phyloP scores from a whole-genome alignment of 2,797 vertebrate species.

The Artibeus lituratus region DNA sequence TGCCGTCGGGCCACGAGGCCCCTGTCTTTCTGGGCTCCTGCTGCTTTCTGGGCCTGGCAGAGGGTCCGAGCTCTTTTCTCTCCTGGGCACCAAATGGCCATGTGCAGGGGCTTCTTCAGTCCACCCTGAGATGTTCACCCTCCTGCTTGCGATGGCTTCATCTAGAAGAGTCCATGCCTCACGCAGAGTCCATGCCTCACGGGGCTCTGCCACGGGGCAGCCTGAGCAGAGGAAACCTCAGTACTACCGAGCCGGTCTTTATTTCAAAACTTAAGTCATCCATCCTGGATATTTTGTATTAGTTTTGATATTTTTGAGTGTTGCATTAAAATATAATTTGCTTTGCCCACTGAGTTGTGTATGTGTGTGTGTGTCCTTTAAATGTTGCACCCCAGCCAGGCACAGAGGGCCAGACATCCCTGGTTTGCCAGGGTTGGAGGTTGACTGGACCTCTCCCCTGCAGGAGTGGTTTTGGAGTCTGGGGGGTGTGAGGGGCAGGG shows the following conservation, averaged over 20 bases:
- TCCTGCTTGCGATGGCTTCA: neutral
- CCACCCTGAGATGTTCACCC: neutral
- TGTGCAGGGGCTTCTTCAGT: neutral
- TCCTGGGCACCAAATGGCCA: neutral
- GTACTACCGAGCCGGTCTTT: neutral
- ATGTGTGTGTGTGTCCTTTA: neutral
- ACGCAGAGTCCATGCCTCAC: fast-evolving
- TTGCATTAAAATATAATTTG: neutral
- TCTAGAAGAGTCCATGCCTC: fast-evolving
- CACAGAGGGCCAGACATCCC: neutral
- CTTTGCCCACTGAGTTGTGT: neutral
- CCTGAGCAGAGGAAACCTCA: neutral
- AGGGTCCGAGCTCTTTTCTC: neutral
- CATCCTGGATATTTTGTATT: neutral
- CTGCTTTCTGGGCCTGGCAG: neutral
- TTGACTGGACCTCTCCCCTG: neutral
- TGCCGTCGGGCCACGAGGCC: neutral
- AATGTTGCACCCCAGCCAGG: neutral
- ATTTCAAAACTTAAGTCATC: neutral
- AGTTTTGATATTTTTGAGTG: neutral
- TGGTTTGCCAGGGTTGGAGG: neutral
- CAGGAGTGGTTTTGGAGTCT: neutral
- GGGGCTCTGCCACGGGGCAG: neutral
- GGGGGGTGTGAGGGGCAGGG: neutral
- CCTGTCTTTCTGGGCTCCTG: neutral